A percentile compares a stretch with the other conserved stretches of the same genome.
phyloP scores from a whole-genome alignment of 1,140 invertebrate genomes.

The Heliothis virescens region DNA sequence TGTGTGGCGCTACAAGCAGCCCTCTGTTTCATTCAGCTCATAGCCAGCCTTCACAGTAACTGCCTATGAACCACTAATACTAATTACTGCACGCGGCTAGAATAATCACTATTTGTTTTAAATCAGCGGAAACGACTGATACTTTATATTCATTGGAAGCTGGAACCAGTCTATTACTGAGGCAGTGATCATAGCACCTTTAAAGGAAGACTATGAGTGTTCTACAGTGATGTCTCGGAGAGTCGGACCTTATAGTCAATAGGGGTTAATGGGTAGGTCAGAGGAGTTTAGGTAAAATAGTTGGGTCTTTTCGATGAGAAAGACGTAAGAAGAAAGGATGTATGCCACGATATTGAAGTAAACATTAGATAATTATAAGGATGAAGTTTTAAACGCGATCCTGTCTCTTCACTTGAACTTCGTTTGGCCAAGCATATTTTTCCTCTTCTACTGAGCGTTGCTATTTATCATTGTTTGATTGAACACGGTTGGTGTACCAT shows the following conservation, averaged over 20 bases:
- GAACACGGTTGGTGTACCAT: no score
- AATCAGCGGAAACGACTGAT: constrained; percentile 7
- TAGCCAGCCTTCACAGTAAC: constrained; percentile 25
- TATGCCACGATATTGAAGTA: no score
- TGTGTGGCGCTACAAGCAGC: background rate
- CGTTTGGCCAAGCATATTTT: no score
- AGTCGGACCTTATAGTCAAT: background rate
- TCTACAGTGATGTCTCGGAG: background rate
- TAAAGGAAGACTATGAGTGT: background rate
- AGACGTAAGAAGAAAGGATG: no score
- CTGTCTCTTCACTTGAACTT: no score
- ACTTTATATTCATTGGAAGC: constrained; percentile 12
- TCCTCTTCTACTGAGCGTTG: no score
- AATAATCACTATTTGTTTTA: constrained; percentile 24
- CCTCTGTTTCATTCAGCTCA: constrained; percentile 24
- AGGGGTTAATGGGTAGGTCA: no score
- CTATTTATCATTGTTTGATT: no score
- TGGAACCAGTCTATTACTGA: background rate
- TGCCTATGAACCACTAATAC: constrained; percentile 17
- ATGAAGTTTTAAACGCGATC: no score
- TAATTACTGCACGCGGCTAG: constrained; percentile 16
- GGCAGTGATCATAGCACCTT: background rate
- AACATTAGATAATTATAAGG: no score
- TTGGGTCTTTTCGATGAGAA: no score
- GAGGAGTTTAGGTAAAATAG: no score